Evolutionary conservation across 2,888 invertebrate species (phyloP).

Genomic region (Brenthis daphne): DNA sequence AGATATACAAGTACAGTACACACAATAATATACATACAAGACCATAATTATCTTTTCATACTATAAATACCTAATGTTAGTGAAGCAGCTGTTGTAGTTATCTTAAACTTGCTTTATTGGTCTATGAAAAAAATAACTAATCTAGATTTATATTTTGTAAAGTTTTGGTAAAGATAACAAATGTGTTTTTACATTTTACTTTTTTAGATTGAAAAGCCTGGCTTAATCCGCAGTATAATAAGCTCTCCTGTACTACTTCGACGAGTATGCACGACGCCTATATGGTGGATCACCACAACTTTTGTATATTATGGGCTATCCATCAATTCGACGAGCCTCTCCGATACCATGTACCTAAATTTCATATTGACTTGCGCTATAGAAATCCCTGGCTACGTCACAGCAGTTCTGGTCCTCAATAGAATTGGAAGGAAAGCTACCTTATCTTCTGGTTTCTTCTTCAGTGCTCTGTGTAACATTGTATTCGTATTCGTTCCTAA

Average conservation of each 20-base stretch:
- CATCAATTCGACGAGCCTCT: conserved; percentile 85
- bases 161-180: no score
- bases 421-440: conserved; percentile 65
- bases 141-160: no score
- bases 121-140: no score
- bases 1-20: no score
- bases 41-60: no score
- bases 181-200: no score
- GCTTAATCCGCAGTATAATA: conserved; percentile 62
- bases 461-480: conserved; percentile 41
- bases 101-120: no score
- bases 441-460: conserved; percentile 42
- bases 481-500: conserved; percentile 41
- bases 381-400: conserved; percentile 85
- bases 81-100: no score
- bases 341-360: conserved; percentile 86
- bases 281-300: conserved; percentile 87
- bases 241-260: conserved; percentile 76
- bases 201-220: conserved; percentile 36
- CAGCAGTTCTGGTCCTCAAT: conserved; percentile 80
- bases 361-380: conserved; percentile 81
- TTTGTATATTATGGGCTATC: conserved; percentile 89
- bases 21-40: no score
- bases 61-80: no score
- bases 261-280: conserved; percentile 81